These are phyloP conservation scores for Hofmannophila pseudospretella DNA, from an alignment of 2,888 invertebrate genomes.

Conservation along the genomic window DNA sequence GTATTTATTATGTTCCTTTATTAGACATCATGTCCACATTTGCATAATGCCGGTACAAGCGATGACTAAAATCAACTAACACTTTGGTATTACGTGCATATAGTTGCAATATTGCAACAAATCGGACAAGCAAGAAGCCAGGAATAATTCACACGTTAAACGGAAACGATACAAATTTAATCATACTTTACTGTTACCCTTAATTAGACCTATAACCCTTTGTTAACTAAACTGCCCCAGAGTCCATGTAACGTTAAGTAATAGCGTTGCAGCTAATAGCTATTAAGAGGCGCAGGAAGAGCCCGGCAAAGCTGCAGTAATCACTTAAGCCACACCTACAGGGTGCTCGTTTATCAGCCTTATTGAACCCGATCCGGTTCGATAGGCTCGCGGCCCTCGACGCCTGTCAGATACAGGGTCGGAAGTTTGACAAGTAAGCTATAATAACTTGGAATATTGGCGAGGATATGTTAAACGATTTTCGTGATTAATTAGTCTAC, in stretches of 20 bases:
- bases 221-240: slow-evolving; percentile 8
- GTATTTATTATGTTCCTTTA: too few relatives aligned
- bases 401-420: neutral
- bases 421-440: neutral
- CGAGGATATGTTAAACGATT: too few relatives aligned
- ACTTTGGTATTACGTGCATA: too few relatives aligned
- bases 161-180: too few relatives aligned
- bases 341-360: slow-evolving; percentile 51
- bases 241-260: slow-evolving; percentile 15
- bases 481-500: too few relatives aligned
- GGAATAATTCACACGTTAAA: too few relatives aligned
- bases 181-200: too few relatives aligned
- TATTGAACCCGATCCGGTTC: slow-evolving; percentile 43
- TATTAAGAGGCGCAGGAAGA: slow-evolving; percentile 27
- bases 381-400: slow-evolving; percentile 26
- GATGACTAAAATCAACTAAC: too few relatives aligned
- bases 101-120: too few relatives aligned
- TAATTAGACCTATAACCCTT: neutral
- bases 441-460: neutral
- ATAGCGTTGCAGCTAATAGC: slow-evolving; percentile 28
- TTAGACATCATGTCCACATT: too few relatives aligned
- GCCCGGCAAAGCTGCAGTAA: slow-evolving; percentile 63
- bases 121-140: too few relatives aligned
- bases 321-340: slow-evolving; percentile 64
- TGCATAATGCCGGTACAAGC: too few relatives aligned